Conservation (phyloP, 2,888 invertebrate genomes). For the Rutpela maculata region DNA sequence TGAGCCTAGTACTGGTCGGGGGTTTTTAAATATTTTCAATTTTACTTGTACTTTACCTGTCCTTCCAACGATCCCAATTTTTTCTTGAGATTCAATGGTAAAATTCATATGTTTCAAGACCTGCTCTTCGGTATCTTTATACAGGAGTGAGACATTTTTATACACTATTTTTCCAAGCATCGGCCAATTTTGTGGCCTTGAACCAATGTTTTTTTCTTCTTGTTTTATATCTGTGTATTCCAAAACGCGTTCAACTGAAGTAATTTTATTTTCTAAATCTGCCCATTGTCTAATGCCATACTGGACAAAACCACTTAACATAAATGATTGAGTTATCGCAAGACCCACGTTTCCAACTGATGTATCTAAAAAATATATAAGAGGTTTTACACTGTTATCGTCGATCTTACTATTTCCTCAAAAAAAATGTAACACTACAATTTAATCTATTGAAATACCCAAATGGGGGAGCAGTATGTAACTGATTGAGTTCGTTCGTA, state of each 20-base stretch:
- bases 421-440: too few relatives aligned
- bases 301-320: conserved; percentile 81
- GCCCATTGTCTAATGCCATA: conserved; percentile 88
- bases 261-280: conserved; percentile 87
- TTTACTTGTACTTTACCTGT: conserved; percentile 77
- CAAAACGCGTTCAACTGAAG: conserved; percentile 88
- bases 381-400: neutral
- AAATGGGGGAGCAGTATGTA: too few relatives aligned
- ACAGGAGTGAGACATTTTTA: conserved; percentile 80
- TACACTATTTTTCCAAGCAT: conserved; percentile 77
- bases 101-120: conserved; percentile 78
- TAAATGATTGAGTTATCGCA: conserved; percentile 87
- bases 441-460: too few relatives aligned
- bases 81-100: conserved; percentile 70
- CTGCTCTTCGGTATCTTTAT: conserved; percentile 77
- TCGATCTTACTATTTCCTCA: neutral
- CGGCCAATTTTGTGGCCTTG: conserved; percentile 80
- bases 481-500: too few relatives aligned
- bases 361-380: conserved; percentile 51
- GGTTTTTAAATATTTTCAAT: too few relatives aligned
- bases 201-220: conserved; percentile 70
- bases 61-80: conserved; percentile 82
- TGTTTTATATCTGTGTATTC: conserved; percentile 74
- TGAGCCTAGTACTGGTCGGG: too few relatives aligned
- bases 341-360: conserved; percentile 80